A percentile compares a stretch with the other conserved stretches of the same genome.
phyloP scores from a whole-genome alignment of 2,797 vertebrate genomes.

The Alectoris magna region DNA sequence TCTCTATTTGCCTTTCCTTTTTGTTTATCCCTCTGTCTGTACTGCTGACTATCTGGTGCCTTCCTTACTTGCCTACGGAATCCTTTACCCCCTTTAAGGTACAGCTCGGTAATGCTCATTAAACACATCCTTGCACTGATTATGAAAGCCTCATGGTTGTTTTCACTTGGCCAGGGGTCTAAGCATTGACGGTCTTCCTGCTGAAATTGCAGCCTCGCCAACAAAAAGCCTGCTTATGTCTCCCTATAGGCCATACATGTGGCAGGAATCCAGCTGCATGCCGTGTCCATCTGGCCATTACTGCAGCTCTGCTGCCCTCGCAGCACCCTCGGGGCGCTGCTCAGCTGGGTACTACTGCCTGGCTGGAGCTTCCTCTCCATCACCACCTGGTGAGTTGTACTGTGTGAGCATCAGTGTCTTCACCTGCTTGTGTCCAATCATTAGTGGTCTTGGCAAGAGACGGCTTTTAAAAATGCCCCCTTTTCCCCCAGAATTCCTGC shows the following conservation, averaged over 20 bases:
- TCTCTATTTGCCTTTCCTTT: neutral
- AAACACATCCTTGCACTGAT: neutral
- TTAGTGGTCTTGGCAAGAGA: neutral
- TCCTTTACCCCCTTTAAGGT: neutral
- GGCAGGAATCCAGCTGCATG: constrained; percentile 80
- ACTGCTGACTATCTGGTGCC: neutral
- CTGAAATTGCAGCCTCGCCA: neutral
- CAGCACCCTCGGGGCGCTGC: constrained; percentile 86
- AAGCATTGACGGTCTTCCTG: neutral
- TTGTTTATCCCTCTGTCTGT: neutral
- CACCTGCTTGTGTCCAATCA: neutral
- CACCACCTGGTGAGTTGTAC: constrained; percentile 41
- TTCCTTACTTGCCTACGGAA: neutral
- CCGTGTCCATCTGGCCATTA: constrained; percentile 85
- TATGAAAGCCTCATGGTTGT: neutral
- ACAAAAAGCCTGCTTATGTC: neutral
- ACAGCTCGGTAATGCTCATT: neutral
- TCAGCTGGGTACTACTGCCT: constrained; percentile 88
- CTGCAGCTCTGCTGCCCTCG: constrained; percentile 85
- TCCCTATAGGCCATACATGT: constrained; percentile 80
- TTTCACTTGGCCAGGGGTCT: neutral
- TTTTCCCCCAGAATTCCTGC: fast-evolving
- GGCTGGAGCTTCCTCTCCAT: constrained; percentile 77
- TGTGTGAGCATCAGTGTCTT: fast-evolving
- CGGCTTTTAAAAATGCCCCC: neutral